A percentile compares a stretch with the other conserved stretches of the same genome.
Evolutionary conservation across 2,888 invertebrate species (phyloP).

Genomic region (Sericinus montela): DNA sequence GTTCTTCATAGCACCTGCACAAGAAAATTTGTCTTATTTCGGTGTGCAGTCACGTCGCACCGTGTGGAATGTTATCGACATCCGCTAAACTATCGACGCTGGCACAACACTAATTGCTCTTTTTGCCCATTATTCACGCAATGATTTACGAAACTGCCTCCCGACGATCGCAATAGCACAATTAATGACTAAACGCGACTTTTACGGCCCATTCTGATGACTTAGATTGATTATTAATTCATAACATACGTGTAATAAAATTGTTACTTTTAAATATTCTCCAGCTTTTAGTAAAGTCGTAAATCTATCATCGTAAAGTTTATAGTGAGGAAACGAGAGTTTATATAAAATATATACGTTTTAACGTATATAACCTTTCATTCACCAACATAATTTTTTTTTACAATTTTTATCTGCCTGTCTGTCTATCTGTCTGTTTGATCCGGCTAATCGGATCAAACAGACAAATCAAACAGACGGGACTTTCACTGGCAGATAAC

Average conservation of each 20-base stretch:
- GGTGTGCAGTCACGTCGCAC: conserved; percentile 66
- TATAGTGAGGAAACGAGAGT: conserved; percentile 4
- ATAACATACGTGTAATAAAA: conserved; percentile 25
- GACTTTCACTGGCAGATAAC: no score
- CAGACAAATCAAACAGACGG: no score
- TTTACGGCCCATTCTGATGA: conserved; percentile 57
- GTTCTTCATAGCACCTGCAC: conserved; percentile 22
- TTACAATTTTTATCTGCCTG: no score
- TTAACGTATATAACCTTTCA: no score
- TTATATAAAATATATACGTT: background rate
- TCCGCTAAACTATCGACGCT: conserved; percentile 72
- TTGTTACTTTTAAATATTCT: conserved; percentile 18
- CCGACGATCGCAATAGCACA: conserved; percentile 53
- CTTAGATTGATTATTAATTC: conserved; percentile 56
- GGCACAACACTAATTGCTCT: conserved; percentile 73
- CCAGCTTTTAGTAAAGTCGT: conserved; percentile 4
- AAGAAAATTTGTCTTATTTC: conserved; percentile 45
- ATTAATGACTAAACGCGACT: conserved; percentile 60
- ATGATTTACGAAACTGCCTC: conserved; percentile 63
- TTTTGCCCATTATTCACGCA: conserved; percentile 63
- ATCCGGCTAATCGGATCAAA: no score
- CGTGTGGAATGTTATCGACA: conserved; percentile 68
- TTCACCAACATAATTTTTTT: no score
- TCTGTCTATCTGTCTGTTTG: no score
- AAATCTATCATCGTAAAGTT: conserved; percentile 1